A percentile compares a stretch with the other conserved stretches of the same genome.
These are phyloP conservation scores for Thalpophila matura DNA, from an alignment of 2,888 invertebrate species.

Conservation along the genomic window DNA sequence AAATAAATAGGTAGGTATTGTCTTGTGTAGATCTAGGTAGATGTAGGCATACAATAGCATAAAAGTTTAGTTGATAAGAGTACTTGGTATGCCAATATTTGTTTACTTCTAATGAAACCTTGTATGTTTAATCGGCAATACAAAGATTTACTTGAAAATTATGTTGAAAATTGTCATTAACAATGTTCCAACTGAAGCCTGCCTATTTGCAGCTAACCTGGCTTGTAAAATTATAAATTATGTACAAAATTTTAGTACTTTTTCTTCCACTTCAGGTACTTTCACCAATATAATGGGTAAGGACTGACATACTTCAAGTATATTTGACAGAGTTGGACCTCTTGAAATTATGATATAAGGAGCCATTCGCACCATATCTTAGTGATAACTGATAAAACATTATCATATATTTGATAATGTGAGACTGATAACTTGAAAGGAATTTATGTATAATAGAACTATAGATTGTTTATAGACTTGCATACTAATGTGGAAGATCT, in stretches of 20 bases:
- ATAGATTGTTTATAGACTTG: not conserved
- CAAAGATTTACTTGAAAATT: too few species aligned
- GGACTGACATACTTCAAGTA: conserved; percentile 18
- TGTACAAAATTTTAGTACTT: conserved; percentile 13
- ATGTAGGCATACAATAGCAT: too few species aligned
- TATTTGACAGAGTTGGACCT: conserved; percentile 18
- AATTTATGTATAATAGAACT: not conserved
- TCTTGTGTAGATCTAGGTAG: too few species aligned
- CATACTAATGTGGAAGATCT: not conserved
- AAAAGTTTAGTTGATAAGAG: too few species aligned
- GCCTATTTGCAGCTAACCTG: too few species aligned
- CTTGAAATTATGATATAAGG: conserved; percentile 17
- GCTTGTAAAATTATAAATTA: not conserved
- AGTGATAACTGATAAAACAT: conserved; percentile 49
- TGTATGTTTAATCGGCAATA: too few species aligned
- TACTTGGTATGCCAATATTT: too few species aligned
- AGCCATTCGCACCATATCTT: conserved; percentile 31
- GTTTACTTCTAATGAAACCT: too few species aligned
- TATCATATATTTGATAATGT: conserved; percentile 55
- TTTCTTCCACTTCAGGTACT: conserved; percentile 10
- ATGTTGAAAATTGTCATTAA: too few species aligned
- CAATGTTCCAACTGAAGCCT: too few species aligned
- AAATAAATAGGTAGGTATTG: too few species aligned
- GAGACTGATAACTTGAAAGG: conserved; percentile 39
- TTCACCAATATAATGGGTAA: not conserved